Evolutionary conservation across 2,797 vertebrate genomes (phyloP).

Genomic region (Muscicapa striata): DNA sequence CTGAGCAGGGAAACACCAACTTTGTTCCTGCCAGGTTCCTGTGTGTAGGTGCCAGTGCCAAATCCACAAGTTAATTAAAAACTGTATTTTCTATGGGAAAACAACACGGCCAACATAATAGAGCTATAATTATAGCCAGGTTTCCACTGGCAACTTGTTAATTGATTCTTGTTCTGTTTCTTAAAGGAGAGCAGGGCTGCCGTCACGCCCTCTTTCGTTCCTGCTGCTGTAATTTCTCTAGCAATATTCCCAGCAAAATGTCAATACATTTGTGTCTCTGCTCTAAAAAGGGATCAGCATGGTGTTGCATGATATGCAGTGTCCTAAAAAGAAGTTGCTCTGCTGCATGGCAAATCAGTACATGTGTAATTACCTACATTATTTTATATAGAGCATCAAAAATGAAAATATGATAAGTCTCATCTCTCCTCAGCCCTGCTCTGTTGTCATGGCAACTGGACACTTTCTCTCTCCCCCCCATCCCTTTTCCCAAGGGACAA

Average conservation of each 20-base stretch:
- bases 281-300: neutral
- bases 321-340: slow-evolving; percentile 26
- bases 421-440: slow-evolving; percentile 42
- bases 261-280: neutral
- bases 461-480: slow-evolving; percentile 10
- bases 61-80: slow-evolving; percentile 68
- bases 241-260: neutral
- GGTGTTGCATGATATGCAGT: neutral
- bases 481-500: slow-evolving; percentile 60
- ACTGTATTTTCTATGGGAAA: slow-evolving; percentile 53
- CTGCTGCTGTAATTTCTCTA: slow-evolving; percentile 13
- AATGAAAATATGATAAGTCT: slow-evolving; percentile 61
- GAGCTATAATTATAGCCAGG: slow-evolving; percentile 61
- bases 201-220: slow-evolving; percentile 44
- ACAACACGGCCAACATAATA: slow-evolving; percentile 51
- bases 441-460: slow-evolving; percentile 72
- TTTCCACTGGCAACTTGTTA: slow-evolving; percentile 68
- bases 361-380: slow-evolving; percentile 59
- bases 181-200: slow-evolving; percentile 36
- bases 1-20: neutral
- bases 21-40: neutral
- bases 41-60: neutral
- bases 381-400: slow-evolving; percentile 62
- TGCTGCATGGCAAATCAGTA: neutral
- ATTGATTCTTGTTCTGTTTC: slow-evolving; percentile 57